Evolutionary conservation across 2,888 invertebrate species (phyloP), one percentile per base, ranked within the genome.

Genomic region (Oscheius sp.): DNA sequence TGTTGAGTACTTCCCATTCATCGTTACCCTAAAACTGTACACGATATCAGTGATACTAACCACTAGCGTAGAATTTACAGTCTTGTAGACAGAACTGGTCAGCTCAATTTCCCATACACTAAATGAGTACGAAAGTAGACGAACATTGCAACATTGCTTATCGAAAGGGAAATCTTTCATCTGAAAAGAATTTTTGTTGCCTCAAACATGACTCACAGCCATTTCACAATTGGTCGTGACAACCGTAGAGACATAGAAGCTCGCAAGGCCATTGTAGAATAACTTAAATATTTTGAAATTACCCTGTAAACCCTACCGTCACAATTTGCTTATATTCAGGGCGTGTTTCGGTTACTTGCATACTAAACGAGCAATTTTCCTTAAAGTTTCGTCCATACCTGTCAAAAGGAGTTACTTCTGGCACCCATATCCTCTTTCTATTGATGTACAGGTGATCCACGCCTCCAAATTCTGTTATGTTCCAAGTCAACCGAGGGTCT

Each of bases 111-210:
- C 70, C 7, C 29, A 13, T 12, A 49, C 52, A 25, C n/a, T 23
- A 6, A 43, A 70, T 1, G 70, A 46, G 45, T 70, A 70, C 9
- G 59, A 29, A 2, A 70, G 46, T 12, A 70, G 49, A 23, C 41
- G 27, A 1, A 70, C 35, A 23, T 46, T 70, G 21, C 70, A 70
- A 27, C 46, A 59, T 29, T 70, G 70, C 58, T 13, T 23, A 23
- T 70, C 70, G 29, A 59, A 70, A 25, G 70, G 70, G 29, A 70
- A 70, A 35, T 70, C 52, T 9, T 13, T 58, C 3, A 70, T 49
- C 70, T 70, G 46, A 41, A 58, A 59, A 21, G 23, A 18, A 53
- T 23, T 23, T 29, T 45, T 12, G 13, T 70, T 3, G 7, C 9
- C 35, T 9, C 9, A 35, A 35, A 35, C 35, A 9, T 45, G 27